Evolutionary conservation across 2,888 invertebrate genomes (phyloP), one percentile per base, ranked within the genome.

Genomic region (Cephus rjabovi): DNA sequence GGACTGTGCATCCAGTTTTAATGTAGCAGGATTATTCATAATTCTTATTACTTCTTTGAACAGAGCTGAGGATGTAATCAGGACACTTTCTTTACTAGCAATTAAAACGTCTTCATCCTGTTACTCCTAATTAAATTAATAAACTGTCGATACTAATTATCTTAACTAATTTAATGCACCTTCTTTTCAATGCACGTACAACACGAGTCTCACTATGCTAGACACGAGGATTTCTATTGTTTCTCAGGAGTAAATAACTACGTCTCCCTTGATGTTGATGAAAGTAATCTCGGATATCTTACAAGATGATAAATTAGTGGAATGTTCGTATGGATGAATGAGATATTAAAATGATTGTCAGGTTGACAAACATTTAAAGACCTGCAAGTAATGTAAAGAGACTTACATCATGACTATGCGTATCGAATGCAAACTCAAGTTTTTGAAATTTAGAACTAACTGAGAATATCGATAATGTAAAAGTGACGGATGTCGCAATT

Each of bases 401-500:
- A 40, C 40, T 40, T 40, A 40, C 40, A 23, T 40, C 6, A 23
- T 23, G 23, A 40, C 6, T 40, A 40, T 40, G 40, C 40, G 40
- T 40, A 23, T 56, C 2, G 23, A 56, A 23, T 23, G 23, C 9
- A 56, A 23, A 56, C 56, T 6, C 23, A 56, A 56, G 23, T 23
- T 2, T 56, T 56, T 56, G 23, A 56, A 56, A 23, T 56, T 56
- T 23, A 23, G 23, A 56, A 56, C 23, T 33, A 40, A 56, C 56
- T 56, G 23, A 56, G 56, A 56, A 56, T 56, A 56, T 56, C 1
- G 56, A 9, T 23, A 56, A 56, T 56, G 23, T 56, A 23, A 56
- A 23, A 83, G 85, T 81, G 83, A 86, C 83, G 75, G 81, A 85
- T 79, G 82, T 83, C 74, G 77, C 77, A 86, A 84, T 83, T 80